A percentile compares a stretch with the other conserved stretches of the same genome.
These are phyloP conservation scores for Drosophila orena DNA, from an alignment of 1,140 invertebrate genomes.

Conservation along the genomic window DNA sequence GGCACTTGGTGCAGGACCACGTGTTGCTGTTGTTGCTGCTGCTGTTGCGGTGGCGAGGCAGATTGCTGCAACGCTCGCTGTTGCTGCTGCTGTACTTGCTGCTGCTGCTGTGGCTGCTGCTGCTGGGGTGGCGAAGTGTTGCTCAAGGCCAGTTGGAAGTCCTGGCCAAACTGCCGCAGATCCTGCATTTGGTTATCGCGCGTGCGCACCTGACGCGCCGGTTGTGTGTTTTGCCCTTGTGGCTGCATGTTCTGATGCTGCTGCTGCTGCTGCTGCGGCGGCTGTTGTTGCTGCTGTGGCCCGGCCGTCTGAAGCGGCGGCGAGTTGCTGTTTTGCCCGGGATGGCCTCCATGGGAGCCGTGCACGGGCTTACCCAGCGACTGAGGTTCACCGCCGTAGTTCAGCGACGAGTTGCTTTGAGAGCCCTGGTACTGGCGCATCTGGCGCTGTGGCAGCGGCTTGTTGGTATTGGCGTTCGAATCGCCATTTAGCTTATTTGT, in stretches of 20 bases:
- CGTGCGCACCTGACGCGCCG: conserved; percentile 70
- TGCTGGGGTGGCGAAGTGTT: conserved; percentile 71
- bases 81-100: conserved; percentile 57
- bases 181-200: conserved; percentile 80
- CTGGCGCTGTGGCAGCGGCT: conserved; percentile 71
- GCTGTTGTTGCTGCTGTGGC: conserved; percentile 46
- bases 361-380: conserved; percentile 70
- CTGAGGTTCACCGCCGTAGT: conserved; percentile 66
- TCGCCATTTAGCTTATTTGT: conserved; percentile 79
- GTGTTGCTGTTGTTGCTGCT: conserved; percentile 61
- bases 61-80: conserved; percentile 72
- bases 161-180: conserved; percentile 75
- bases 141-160: conserved; percentile 69
- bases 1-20: conserved; percentile 75
- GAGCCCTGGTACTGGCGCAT: conserved; percentile 77
- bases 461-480: conserved; percentile 52
- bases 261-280: conserved; percentile 11
- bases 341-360: conserved; percentile 53
- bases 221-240: conserved; percentile 60
- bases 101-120: conserved; percentile 46
- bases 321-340: conserved; percentile 70
- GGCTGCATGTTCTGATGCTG: conserved; percentile 49
- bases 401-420: conserved; percentile 74
- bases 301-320: conserved; percentile 66
- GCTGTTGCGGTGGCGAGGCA: conserved; percentile 59